phyloP scores from a whole-genome alignment of 2,113 vertebrate genomes.

The Podarcis raffonei region DNA sequence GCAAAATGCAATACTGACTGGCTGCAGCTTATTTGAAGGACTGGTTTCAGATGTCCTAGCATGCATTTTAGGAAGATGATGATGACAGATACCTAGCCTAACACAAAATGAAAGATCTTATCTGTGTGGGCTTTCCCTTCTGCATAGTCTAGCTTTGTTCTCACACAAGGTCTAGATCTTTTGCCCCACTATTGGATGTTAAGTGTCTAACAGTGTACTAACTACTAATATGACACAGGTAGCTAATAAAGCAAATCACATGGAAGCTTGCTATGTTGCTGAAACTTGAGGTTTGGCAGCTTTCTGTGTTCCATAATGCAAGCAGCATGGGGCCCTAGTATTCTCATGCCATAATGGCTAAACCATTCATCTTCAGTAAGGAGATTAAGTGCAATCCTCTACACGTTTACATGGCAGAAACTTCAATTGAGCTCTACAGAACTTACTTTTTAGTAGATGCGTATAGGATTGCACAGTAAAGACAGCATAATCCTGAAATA shows the following conservation, averaged over 20 bases:
- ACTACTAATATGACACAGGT: neutral
- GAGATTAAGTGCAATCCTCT: neutral
- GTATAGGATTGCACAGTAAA: neutral
- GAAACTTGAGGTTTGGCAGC: slow-evolving; percentile 1
- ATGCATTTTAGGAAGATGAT: neutral
- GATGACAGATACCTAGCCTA: neutral
- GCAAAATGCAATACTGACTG: too few relatives aligned
- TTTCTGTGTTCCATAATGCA: slow-evolving; percentile 18
- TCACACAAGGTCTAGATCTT: rapidly evolving
- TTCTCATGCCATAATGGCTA: slow-evolving; percentile 13
- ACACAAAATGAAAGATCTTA: neutral
- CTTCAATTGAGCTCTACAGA: too few relatives aligned
- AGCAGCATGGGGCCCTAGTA: neutral
- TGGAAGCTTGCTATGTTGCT: neutral
- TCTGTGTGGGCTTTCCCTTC: neutral
- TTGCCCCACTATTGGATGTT: rapidly evolving
- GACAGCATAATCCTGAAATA: too few relatives aligned
- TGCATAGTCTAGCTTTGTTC: neutral
- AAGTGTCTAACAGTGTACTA: neutral
- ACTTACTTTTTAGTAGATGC: too few relatives aligned
- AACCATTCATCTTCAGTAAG: slow-evolving; percentile 7
- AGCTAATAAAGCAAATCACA: slow-evolving; percentile 4
- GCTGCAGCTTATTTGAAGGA: too few relatives aligned
- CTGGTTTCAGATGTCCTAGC: too few relatives aligned
- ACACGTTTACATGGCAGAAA: too few relatives aligned